phyloP scores from a whole-genome alignment of 1,140 invertebrate species.

The Drosophila burlai region DNA sequence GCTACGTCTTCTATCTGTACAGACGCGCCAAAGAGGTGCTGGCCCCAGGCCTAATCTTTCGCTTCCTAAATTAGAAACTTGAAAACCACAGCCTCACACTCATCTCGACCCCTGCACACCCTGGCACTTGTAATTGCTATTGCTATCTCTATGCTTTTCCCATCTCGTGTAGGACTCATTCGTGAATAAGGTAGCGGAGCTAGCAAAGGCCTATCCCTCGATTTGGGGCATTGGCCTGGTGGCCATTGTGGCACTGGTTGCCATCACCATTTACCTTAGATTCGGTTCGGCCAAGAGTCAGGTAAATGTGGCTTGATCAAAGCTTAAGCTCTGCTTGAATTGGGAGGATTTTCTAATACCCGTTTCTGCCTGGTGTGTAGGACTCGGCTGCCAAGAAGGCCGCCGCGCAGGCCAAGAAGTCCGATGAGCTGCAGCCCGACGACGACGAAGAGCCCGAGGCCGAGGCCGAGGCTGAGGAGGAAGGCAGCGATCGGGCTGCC shows the following conservation, averaged over 20 bases:
- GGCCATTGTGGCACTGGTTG: slow-evolving; percentile 87
- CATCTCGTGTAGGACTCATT: slow-evolving; percentile 90
- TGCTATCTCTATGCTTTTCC: slow-evolving; percentile 52
- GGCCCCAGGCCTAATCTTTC: slow-evolving; percentile 1
- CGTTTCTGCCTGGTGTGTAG: background rate
- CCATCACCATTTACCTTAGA: slow-evolving; percentile 88
- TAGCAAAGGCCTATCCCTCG: slow-evolving; percentile 95
- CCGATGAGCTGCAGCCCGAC: slow-evolving; percentile 67
- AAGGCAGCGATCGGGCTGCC: slow-evolving; percentile 50
- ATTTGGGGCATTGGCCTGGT: slow-evolving; percentile 94
- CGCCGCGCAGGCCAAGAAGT: slow-evolving; percentile 62
- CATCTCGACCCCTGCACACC: slow-evolving; percentile 45
- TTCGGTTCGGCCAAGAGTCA: slow-evolving; percentile 73
- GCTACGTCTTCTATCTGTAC: slow-evolving; percentile 90
- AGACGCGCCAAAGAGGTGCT: slow-evolving; percentile 89
- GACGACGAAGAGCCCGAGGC: slow-evolving; percentile 60
- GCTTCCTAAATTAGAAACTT: slow-evolving; percentile 8
- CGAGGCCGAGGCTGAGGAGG: slow-evolving; percentile 45
- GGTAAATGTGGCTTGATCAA: slow-evolving; percentile 70
- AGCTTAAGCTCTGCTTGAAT: background rate
- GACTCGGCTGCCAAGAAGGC: slow-evolving; percentile 48
- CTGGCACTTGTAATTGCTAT: slow-evolving; percentile 48
- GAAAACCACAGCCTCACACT: slow-evolving; percentile 18
- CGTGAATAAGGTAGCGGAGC: slow-evolving; percentile 91
- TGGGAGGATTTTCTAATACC: slow-evolving; percentile 7